Conservation (phyloP, 2,888 invertebrate species). For the Zootermopsis nevadensis region DNA sequence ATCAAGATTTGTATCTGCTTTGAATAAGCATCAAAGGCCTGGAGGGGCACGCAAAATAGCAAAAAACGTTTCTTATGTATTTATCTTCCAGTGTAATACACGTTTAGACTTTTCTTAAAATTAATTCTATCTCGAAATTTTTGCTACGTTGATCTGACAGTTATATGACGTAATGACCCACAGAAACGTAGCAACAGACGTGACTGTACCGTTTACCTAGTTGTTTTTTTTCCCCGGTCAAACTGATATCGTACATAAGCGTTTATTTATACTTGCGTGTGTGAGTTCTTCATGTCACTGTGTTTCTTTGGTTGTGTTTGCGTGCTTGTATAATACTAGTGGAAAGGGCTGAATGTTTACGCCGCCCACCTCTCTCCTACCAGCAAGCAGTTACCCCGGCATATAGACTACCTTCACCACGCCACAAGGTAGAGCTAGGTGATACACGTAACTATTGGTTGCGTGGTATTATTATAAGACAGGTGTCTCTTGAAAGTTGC, state of each 20-base stretch:
- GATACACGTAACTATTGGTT: not conserved
- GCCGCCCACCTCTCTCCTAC: constrained; percentile 19
- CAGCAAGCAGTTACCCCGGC: constrained; percentile 11
- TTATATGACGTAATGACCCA: not conserved
- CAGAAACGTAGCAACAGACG: not conserved
- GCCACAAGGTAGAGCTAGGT: not conserved
- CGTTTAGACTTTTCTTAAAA: too few species aligned
- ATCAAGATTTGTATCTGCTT: too few species aligned
- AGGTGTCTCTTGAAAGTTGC: not conserved
- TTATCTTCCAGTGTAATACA: too few species aligned
- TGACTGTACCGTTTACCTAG: not conserved
- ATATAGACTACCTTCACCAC: not conserved
- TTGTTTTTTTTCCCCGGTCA: not conserved
- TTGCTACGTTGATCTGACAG: not conserved
- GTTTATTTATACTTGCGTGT: not conserved
- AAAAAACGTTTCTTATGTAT: too few species aligned
- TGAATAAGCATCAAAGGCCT: too few species aligned
- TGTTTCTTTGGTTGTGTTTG: constrained; percentile 8
- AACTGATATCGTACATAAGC: not conserved
- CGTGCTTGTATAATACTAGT: constrained; percentile 29
- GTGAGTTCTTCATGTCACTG: not conserved
- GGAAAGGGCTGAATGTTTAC: constrained; percentile 13
- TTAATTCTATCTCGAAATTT: not conserved
- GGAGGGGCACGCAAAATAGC: too few species aligned
- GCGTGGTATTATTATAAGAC: not conserved